phyloP scores from a whole-genome alignment of 2,113 vertebrate genomes.

The Chlamydotis undulata region DNA sequence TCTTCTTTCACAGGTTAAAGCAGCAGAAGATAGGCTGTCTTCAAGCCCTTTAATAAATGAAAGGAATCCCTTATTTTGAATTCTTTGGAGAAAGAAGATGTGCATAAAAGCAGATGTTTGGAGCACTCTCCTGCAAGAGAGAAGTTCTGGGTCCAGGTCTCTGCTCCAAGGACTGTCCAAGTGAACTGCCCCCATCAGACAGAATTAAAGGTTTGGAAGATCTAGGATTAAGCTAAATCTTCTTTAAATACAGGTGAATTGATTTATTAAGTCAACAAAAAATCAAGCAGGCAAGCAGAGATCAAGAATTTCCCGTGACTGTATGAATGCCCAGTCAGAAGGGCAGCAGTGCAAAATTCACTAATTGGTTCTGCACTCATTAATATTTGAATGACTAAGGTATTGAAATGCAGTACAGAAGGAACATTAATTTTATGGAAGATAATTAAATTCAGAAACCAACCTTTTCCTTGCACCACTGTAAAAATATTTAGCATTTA shows the following conservation, averaged over 20 bases:
- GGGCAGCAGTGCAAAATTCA: constrained; percentile 16
- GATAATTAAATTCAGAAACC: constrained; percentile 26
- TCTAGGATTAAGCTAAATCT: not conserved
- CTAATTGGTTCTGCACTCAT: constrained; percentile 6
- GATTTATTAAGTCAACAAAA: not conserved
- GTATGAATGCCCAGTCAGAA: not conserved
- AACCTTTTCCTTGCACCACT: constrained; percentile 18
- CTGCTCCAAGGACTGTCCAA: not conserved
- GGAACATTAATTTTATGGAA: not conserved
- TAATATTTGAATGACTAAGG: constrained; percentile 25
- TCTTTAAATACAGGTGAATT: not conserved
- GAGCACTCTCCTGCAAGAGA: not conserved
- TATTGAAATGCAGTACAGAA: not conserved
- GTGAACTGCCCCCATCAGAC: not conserved
- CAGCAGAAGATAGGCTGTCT: not conserved
- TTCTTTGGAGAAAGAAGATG: not conserved
- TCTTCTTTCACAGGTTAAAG: not conserved
- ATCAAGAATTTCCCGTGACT: not conserved
- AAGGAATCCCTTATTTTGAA: not conserved
- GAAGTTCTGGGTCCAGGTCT: not conserved
- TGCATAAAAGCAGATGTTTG: not conserved
- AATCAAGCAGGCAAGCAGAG: not conserved
- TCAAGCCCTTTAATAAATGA: not conserved
- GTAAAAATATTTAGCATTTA: constrained; percentile 47
- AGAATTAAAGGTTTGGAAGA: not conserved